phyloP scores from a whole-genome alignment of 2,888 invertebrate genomes.

The Drosophila meridiana region DNA sequence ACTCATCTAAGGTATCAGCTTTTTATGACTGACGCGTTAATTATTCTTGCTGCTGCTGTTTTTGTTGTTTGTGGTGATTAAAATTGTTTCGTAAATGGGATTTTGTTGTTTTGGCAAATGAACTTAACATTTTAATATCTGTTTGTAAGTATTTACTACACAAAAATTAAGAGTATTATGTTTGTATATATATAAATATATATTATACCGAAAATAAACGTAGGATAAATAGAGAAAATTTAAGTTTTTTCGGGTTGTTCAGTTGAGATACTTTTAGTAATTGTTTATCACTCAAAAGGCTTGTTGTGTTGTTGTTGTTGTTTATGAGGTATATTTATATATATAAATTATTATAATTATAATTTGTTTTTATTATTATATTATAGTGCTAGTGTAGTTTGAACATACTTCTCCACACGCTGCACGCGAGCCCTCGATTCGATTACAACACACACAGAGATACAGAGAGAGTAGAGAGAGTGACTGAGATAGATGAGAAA shows the following conservation, averaged over 20 bases:
- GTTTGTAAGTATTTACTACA: slow-evolving; percentile 49
- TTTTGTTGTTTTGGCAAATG: slow-evolving; percentile 45
- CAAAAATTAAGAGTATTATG: slow-evolving; percentile 53
- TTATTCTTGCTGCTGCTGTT: slow-evolving; percentile 22
- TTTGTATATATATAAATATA: slow-evolving; percentile 19
- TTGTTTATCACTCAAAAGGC: slow-evolving; percentile 46
- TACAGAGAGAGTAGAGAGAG: slow-evolving; percentile 45
- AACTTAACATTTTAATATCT: slow-evolving; percentile 41
- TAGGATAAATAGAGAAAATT: slow-evolving; percentile 38
- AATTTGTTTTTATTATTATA: slow-evolving; percentile 20
- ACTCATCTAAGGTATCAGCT: slow-evolving; percentile 44
- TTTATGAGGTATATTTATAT: slow-evolving; percentile 40
- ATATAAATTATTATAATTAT: background rate
- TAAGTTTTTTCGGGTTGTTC: background rate
- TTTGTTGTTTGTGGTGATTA: slow-evolving; percentile 23
- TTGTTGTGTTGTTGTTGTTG: slow-evolving; percentile 34
- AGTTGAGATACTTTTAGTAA: slow-evolving; percentile 35
- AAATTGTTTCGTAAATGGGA: slow-evolving; percentile 30
- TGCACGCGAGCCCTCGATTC: slow-evolving; percentile 79
- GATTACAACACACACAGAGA: slow-evolving; percentile 55
- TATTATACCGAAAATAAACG: slow-evolving; percentile 21
- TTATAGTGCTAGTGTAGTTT: slow-evolving; percentile 69
- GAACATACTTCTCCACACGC: slow-evolving; percentile 80
- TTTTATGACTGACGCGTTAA: slow-evolving; percentile 20
- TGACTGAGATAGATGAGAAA: slow-evolving; percentile 56